Conservation (phyloP, 2,888 invertebrate genomes). For the Drosophila rubida region DNA sequence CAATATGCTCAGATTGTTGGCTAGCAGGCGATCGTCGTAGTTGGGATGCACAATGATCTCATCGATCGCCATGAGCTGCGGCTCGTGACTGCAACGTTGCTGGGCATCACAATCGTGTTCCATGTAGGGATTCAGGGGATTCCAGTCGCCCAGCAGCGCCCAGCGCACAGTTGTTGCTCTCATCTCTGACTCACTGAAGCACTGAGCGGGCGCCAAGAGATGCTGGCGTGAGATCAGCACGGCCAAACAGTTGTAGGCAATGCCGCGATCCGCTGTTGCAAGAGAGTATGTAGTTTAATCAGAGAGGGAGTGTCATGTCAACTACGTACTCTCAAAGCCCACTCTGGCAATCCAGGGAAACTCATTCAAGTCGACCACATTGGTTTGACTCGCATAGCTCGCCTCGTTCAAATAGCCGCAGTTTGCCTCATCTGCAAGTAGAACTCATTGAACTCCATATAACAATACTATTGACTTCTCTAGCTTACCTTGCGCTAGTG, state of each 20-base stretch:
- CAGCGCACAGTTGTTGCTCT: neutral
- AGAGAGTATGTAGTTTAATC: neutral
- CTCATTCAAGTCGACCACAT: conserved; percentile 13
- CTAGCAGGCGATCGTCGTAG: conserved; percentile 2
- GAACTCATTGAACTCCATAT: too few species aligned
- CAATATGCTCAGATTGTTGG: conserved; percentile 33
- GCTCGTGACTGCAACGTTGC: conserved; percentile 19
- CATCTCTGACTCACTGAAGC: conserved; percentile 13
- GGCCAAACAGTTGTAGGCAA: conserved; percentile 41
- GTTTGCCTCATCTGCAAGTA: conserved; percentile 3
- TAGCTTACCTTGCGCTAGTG: conserved; percentile 14
- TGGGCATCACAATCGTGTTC: conserved; percentile 34
- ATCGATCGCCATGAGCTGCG: conserved; percentile 20
- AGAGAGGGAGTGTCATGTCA: neutral
- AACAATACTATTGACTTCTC: too few species aligned
- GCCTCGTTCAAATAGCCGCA: conserved; percentile 32
- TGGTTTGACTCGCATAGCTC: neutral
- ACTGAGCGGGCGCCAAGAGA: conserved; percentile 43
- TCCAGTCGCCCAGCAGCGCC: conserved; percentile 47
- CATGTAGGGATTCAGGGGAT: conserved; percentile 23
- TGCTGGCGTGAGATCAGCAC: conserved; percentile 36
- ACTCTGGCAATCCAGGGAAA: conserved; percentile 38
- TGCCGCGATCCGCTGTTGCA: conserved; percentile 26
- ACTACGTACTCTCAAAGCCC: conserved; percentile 39
- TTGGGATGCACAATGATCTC: conserved; percentile 42